These are phyloP conservation scores for Myocastor coypus DNA, from an alignment of 2,113 vertebrate genomes.

Conservation along the genomic window DNA sequence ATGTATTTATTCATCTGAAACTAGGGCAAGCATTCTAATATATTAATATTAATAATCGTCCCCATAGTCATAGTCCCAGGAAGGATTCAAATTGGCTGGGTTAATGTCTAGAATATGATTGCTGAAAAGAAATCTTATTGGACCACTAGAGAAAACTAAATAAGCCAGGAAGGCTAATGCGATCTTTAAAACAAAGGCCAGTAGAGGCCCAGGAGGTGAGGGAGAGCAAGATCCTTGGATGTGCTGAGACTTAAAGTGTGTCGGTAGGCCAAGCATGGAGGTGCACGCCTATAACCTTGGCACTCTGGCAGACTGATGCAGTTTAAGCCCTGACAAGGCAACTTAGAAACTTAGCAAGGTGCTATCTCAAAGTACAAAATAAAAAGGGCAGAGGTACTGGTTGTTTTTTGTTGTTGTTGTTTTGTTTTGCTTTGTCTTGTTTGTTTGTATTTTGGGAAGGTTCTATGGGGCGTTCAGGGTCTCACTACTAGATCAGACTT, in stretches of 20 bases:
- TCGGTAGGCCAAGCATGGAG: background rate
- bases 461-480: too few relatives aligned
- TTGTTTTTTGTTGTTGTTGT: too few relatives aligned
- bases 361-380: background rate
- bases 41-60: background rate
- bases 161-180: background rate
- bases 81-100: background rate
- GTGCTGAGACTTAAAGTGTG: background rate
- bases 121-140: background rate
- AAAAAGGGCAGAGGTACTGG: background rate
- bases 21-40: background rate
- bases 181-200: constrained; percentile 18
- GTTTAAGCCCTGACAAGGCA: background rate
- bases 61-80: background rate
- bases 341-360: background rate
- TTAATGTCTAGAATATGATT: constrained; percentile 3
- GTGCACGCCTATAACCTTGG: background rate
- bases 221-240: background rate
- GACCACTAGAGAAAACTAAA: background rate
- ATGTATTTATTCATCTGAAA: background rate
- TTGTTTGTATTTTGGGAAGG: too few relatives aligned
- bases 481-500: too few relatives aligned
- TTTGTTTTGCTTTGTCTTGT: too few relatives aligned
- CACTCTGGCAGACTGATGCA: background rate
- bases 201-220: too few relatives aligned